Conservation (phyloP, 1,140 invertebrate genomes). For the Brachystomella parvula region DNA sequence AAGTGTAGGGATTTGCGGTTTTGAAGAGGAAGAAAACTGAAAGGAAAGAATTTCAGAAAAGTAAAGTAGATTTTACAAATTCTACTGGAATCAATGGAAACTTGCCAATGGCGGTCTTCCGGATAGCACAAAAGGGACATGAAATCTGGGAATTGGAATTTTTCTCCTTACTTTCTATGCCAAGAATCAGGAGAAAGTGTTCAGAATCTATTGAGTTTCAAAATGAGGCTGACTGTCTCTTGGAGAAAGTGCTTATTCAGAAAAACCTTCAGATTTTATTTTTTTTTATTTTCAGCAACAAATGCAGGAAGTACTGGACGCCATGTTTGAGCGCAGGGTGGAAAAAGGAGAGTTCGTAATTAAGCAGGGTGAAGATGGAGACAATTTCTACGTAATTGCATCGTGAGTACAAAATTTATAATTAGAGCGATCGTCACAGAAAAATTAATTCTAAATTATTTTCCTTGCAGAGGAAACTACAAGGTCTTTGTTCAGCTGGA, state of each 20-base stretch:
- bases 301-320: conserved; percentile 60
- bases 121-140: too few species aligned
- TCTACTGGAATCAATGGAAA: too few species aligned
- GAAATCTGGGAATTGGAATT: too few species aligned
- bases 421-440: conserved; percentile 17
- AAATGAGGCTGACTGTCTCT: background rate
- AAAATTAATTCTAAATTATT: conserved; percentile 40
- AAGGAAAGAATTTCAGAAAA: too few species aligned
- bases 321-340: conserved; percentile 51
- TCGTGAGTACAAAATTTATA: conserved; percentile 15
- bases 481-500: conserved; percentile 72
- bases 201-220: background rate
- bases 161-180: background rate
- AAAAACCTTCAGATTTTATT: conserved; percentile 22
- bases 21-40: too few species aligned
- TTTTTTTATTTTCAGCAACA: conserved; percentile 52
- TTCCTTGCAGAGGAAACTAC: conserved; percentile 66
- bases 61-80: too few species aligned
- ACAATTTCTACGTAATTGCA: conserved; percentile 55
- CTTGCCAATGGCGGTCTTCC: too few species aligned
- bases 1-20: too few species aligned
- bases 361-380: conserved; percentile 53
- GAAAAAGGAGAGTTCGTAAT: conserved; percentile 49
- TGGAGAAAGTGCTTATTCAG: background rate
- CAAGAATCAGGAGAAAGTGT: background rate